Conservation (phyloP, 2,113 vertebrate genomes). For the Mesoclemmys tuberculata region DNA sequence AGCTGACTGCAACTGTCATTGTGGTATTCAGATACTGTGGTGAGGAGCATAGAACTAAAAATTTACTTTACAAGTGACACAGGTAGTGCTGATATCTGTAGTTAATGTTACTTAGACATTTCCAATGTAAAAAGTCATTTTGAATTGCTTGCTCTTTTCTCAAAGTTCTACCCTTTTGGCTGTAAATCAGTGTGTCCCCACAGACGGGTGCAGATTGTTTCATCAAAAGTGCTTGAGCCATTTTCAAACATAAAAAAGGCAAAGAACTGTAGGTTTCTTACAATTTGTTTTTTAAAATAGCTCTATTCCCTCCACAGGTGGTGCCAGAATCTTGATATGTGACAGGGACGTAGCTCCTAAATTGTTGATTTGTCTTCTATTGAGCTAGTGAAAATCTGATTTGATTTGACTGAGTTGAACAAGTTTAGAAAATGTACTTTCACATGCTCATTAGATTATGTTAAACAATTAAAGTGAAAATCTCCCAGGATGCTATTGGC, state of each 20-base stretch:
- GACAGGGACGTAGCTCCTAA: neutral
- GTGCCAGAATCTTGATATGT: neutral
- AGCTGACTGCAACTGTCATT: neutral
- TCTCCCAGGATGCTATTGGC: neutral
- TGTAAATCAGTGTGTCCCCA: neutral
- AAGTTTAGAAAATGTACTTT: neutral
- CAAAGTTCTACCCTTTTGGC: neutral
- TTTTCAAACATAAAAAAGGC: neutral
- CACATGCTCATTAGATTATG: neutral
- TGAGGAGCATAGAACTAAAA: neutral
- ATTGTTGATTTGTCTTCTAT: neutral
- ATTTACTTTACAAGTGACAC: neutral
- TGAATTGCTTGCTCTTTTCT: neutral
- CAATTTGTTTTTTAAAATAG: neutral
- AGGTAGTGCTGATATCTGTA: neutral
- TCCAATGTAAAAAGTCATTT: neutral
- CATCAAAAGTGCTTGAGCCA: neutral
- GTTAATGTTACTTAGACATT: neutral
- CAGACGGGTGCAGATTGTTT: neutral
- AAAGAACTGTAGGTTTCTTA: neutral
- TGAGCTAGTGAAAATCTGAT: neutral
- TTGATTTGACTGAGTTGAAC: neutral
- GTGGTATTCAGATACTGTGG: neutral
- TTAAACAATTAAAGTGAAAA: neutral
- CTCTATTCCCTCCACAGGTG: neutral